These are phyloP conservation scores for Craterocephalus amniculus DNA, from an alignment of 2,797 vertebrate genomes.

Conservation along the genomic window DNA sequence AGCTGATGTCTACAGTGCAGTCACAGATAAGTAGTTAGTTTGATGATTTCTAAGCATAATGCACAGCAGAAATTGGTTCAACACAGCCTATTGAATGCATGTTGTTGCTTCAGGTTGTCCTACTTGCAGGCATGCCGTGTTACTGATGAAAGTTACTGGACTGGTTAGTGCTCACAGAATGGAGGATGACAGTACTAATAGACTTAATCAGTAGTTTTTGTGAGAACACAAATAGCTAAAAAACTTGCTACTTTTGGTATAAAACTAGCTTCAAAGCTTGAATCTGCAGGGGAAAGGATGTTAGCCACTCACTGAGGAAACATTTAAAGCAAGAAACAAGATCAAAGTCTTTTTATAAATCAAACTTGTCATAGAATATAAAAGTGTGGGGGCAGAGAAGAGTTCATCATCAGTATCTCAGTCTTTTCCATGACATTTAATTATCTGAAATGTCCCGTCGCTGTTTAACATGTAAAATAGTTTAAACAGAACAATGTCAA, in stretches of 20 bases:
- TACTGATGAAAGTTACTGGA: background rate
- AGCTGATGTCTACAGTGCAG: background rate
- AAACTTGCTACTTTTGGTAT: background rate
- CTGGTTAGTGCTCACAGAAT: background rate
- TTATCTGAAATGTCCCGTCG: conserved; percentile 13
- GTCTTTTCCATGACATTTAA: conserved; percentile 1
- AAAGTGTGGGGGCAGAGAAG: background rate
- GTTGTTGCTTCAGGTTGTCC: background rate
- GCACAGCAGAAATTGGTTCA: background rate
- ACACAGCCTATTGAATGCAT: background rate
- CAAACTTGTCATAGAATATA: background rate
- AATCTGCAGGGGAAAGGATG: background rate
- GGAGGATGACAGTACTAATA: background rate
- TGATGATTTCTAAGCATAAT: background rate
- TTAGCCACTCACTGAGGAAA: background rate
- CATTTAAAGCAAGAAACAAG: background rate
- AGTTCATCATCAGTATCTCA: background rate
- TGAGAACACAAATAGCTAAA: background rate
- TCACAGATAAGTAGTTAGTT: background rate
- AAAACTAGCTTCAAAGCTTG: background rate
- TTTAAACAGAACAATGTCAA: conserved; percentile 29
- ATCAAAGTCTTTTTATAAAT: background rate
- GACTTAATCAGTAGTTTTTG: background rate
- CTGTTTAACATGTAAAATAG: conserved; percentile 25
- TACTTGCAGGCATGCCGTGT: background rate